A percentile compares a stretch with the other conserved stretches of the same genome.
Conservation (phyloP, 2,888 invertebrate species). For the Orthosia incerta region DNA sequence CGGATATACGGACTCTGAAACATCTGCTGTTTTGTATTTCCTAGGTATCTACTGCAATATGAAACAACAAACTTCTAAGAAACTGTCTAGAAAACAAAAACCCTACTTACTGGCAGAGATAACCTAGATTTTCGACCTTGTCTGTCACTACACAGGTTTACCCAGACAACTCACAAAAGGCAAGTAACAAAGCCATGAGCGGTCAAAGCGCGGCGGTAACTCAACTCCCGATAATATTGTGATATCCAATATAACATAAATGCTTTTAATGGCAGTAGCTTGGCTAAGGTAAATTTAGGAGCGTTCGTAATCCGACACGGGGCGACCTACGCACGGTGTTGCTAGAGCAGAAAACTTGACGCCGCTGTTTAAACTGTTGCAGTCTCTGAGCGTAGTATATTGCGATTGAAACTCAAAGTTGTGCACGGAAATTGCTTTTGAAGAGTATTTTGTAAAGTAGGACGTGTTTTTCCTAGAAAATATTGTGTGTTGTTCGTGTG, state of each 20-base stretch:
- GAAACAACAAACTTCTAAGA: conserved; percentile 11
- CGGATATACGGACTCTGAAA: no score
- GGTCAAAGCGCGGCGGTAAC: conserved; percentile 72
- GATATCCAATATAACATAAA: conserved; percentile 89
- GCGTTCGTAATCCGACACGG: conserved; percentile 85
- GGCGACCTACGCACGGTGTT: conserved; percentile 82
- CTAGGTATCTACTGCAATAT: background rate
- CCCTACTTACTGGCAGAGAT: background rate
- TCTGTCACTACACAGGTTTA: conserved; percentile 43
- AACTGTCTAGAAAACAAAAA: conserved; percentile 21
- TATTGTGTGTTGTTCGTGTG: conserved; percentile 4
- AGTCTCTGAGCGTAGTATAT: conserved; percentile 49
- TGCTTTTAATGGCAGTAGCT: conserved; percentile 89
- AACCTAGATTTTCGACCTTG: conserved; percentile 58
- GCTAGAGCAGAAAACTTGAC: conserved; percentile 74
- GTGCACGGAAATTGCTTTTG: conserved; percentile 51
- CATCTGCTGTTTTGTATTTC: background rate
- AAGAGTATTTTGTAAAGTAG: conserved; percentile 33
- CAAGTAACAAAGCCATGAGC: conserved; percentile 57
- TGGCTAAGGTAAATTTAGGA: conserved; percentile 90
- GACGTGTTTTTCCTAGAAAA: conserved; percentile 42
- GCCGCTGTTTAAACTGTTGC: conserved; percentile 60
- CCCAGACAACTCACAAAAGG: conserved; percentile 51
- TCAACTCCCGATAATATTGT: conserved; percentile 81
- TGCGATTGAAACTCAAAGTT: conserved; percentile 47